Conservation (phyloP, 2,888 invertebrate species). For the Patella pellucida region DNA sequence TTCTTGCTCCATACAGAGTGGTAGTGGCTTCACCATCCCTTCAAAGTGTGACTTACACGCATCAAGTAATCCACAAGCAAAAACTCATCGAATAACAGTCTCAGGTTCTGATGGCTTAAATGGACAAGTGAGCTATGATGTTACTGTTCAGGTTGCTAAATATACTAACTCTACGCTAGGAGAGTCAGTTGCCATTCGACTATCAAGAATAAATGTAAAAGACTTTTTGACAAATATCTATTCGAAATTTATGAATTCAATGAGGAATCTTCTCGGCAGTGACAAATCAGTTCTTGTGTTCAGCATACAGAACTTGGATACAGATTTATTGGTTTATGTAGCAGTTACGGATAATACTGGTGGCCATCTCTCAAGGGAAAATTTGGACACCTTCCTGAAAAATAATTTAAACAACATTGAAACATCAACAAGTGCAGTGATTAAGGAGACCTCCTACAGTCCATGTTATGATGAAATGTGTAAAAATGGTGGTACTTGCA, state of each 20-base stretch:
- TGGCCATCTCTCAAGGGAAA: conserved; percentile 73
- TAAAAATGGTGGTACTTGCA: conserved; percentile 72
- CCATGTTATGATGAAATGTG: conserved; percentile 76
- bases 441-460: conserved; percentile 46
- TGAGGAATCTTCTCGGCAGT: conserved; percentile 28
- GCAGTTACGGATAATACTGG: conserved; percentile 74
- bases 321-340: conserved; percentile 51
- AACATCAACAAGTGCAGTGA: conserved; percentile 40
- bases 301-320: conserved; percentile 33
- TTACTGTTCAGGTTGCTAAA: conserved; percentile 84
- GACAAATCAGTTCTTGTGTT: conserved; percentile 31
- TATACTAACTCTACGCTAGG: conserved; percentile 87
- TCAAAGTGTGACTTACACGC: conserved; percentile 86
- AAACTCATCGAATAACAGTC: conserved; percentile 78
- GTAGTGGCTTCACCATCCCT: conserved; percentile 75
- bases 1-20: conserved; percentile 77
- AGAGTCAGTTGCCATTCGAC: conserved; percentile 84
- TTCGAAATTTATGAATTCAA: conserved; percentile 25
- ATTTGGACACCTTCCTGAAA: conserved; percentile 36
- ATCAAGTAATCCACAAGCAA: conserved; percentile 37
- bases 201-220: conserved; percentile 81
- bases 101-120: conserved; percentile 88
- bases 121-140: conserved; percentile 81
- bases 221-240: conserved; percentile 85
- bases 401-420: conserved; percentile 42